phyloP scores from a whole-genome alignment of 2,888 invertebrate genomes.

The Drosophila testacea region DNA sequence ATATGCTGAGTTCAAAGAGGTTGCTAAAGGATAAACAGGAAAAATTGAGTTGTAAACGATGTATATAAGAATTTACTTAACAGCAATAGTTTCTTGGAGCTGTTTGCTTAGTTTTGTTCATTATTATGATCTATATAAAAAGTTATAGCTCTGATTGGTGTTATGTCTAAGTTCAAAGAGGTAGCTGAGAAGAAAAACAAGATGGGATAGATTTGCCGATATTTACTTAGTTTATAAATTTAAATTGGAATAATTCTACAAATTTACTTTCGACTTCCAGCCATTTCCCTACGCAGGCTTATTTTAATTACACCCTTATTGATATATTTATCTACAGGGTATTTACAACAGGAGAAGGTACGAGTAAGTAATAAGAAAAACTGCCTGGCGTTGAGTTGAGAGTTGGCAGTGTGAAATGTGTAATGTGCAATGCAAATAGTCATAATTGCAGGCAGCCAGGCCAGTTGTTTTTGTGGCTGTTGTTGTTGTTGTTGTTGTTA shows the following conservation, averaged over 20 bases:
- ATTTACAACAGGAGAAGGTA: slow-evolving; percentile 37
- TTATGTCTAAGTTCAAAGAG: too few relatives aligned
- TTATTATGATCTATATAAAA: too few relatives aligned
- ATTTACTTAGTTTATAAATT: too few relatives aligned
- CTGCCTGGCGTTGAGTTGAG: slow-evolving; percentile 40
- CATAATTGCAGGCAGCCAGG: slow-evolving; percentile 71
- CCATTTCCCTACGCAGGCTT: too few relatives aligned
- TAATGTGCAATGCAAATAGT: slow-evolving; percentile 77
- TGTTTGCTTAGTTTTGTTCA: too few relatives aligned
- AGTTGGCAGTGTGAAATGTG: slow-evolving; percentile 66
- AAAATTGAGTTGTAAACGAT: neutral
- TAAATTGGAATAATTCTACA: too few relatives aligned
- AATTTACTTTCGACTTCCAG: too few relatives aligned
- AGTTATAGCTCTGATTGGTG: too few relatives aligned
- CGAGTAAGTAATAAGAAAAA: slow-evolving; percentile 48
- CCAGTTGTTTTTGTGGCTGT: slow-evolving; percentile 22
- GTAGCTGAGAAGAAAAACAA: too few relatives aligned
- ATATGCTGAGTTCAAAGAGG: neutral
- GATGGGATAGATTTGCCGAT: too few relatives aligned
- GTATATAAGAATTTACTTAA: neutral
- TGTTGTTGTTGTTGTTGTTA: neutral
- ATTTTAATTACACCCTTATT: neutral
- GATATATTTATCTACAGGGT: slow-evolving; percentile 5
- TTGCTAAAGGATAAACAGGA: too few relatives aligned
- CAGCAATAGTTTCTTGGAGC: neutral